Base-by-base conservation (phyloP, 2,113 vertebrate species). In the Xenopus borealis region DNA sequence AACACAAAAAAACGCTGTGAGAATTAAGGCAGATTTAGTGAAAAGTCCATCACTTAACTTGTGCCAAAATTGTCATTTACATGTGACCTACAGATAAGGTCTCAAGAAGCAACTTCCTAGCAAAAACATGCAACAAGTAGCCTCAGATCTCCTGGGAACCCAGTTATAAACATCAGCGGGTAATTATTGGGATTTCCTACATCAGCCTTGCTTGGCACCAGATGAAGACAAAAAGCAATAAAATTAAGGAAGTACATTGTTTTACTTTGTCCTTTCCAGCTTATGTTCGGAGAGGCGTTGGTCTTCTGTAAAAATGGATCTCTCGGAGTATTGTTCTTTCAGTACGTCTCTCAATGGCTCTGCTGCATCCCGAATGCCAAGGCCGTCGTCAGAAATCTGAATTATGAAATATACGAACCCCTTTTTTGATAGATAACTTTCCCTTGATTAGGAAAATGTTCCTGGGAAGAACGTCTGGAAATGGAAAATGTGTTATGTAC, bases 131-230 rank as follows among this genome's bases (percentile, higher is more conserved):
- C 62, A 53, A 53, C 45, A 50, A 62, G 65, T 53, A 23, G 12
- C n/a, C 23, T 17, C 18, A 16, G 13, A 63, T 76, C 73, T 69
- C 73, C 69, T 57, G 73, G 66, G 73, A 76, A 76, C 73, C 11
- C n/a, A 12, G 58, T 20, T 10, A 63, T 45, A 69, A 69, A 69
- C 66, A 76, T 69, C 73, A 76, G 69, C 62, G 66, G 46, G 53
- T 69, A 76, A 76, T 76, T 66, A 78, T 78, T 72, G 62, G 69
- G 10, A 72, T 69, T 78, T 78, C 75, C 75, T 78, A 62, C 66
- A 52, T 66, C 62, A 66, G 72, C 75, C 75, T 72, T 66, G 55
- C 69, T n/a, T 78, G 75, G 75, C 75, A 72, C 45, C 52, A 78
- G 62, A 78, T 78, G 20, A 78, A 78, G 63, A 76, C 53, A 55